Percentiles rank a stretch among this genome's conserved stretches.
These are phyloP conservation scores for Strigamia crassipes DNA, from an alignment of 2,888 invertebrate species.

Conservation along the genomic window DNA sequence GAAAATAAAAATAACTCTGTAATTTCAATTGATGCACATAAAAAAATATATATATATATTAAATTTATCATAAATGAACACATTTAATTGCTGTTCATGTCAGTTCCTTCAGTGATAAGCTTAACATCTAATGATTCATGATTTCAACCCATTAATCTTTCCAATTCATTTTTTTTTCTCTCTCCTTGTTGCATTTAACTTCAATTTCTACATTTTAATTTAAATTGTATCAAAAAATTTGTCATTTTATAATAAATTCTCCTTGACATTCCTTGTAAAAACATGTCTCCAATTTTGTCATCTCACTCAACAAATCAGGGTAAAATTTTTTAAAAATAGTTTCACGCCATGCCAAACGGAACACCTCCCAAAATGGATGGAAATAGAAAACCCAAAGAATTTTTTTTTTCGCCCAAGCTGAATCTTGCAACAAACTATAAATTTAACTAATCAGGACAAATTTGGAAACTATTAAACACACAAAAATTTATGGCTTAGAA, in stretches of 20 bases:
- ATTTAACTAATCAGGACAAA: constrained; percentile 33
- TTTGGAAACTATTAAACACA: constrained; percentile 29
- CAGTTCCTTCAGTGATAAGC: constrained; percentile 21
- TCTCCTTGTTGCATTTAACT: neutral
- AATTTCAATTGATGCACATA: neutral
- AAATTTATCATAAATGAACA: constrained; percentile 35
- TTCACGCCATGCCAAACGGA: constrained; percentile 39
- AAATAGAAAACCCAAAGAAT: constrained; percentile 22
- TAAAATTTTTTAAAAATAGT: constrained; percentile 34
- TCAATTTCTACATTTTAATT: neutral
- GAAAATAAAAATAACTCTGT: neutral
- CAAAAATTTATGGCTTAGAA: neutral
- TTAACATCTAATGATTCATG: constrained; percentile 14
- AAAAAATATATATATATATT: neutral
- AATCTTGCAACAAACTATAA: constrained; percentile 30
- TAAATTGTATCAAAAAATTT: constrained; percentile 7
- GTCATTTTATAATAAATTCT: neutral
- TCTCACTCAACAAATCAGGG: constrained; percentile 35
- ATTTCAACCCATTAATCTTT: constrained; percentile 27
- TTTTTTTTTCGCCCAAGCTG: neutral
- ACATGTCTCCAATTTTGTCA: constrained; percentile 42
- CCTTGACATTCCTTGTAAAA: constrained; percentile 29
- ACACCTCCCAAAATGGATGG: constrained; percentile 36
- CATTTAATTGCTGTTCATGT: constrained; percentile 31
- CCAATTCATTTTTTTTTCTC: neutral